phyloP scores from a whole-genome alignment of 1,140 invertebrate genomes.

The Dermatophagoides farinae region DNA sequence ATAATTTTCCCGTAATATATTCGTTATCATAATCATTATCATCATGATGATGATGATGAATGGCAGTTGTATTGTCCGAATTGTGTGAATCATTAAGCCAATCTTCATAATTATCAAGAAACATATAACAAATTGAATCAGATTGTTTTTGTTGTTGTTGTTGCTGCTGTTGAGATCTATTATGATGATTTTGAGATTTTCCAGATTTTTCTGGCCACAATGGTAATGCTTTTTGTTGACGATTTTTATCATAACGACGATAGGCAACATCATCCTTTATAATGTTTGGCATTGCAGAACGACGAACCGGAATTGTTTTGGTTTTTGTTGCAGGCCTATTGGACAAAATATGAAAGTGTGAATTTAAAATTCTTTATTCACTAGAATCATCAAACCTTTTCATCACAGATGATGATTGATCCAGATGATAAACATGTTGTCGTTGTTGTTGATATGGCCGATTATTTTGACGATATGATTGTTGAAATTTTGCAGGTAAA shows the following conservation, averaged over 20 bases:
- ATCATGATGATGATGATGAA: no score
- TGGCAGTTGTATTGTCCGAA: no score
- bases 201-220: neutral
- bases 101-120: conserved; percentile 30
- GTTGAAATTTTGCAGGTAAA: conserved; percentile 33
- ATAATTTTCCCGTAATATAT: conserved; percentile 18
- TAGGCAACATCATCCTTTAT: conserved; percentile 57
- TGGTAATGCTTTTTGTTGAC: neutral
- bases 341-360: neutral
- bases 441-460: neutral
- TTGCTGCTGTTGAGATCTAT: conserved; percentile 29
- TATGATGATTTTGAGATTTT: no score
- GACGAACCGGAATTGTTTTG: conserved; percentile 23
- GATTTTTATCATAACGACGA: conserved; percentile 38
- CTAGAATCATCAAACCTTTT: neutral
- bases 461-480: conserved; percentile 4
- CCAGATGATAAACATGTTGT: neutral
- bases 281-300: conserved; percentile 36
- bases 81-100: conserved; percentile 41
- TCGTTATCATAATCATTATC: no score
- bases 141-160: conserved; percentile 23
- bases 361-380: neutral
- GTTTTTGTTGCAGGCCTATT: neutral
- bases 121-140: conserved; percentile 22
- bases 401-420: neutral